phyloP scores from a whole-genome alignment of 2,888 invertebrate species.

The Ischnus inquisitorius region DNA sequence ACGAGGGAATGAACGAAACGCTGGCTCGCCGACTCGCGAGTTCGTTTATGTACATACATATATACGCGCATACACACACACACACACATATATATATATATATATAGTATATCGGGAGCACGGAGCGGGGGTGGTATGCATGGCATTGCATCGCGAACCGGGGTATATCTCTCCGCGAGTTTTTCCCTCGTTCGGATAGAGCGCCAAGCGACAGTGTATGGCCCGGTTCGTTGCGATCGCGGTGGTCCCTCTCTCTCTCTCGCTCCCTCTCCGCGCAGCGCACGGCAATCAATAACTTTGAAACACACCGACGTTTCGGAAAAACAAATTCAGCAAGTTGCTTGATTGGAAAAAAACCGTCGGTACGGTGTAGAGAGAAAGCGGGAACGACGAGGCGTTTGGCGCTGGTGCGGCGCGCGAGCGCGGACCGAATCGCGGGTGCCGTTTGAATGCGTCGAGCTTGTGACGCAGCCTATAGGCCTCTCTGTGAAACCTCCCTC shows the following conservation, averaged over 20 bases:
- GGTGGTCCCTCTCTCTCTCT: no score
- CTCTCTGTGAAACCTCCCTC: slow-evolving; percentile 1
- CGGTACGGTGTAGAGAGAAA: slow-evolving; percentile 56
- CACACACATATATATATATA: slow-evolving; percentile 30
- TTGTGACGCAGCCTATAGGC: slow-evolving; percentile 53
- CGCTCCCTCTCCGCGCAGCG: slow-evolving; percentile 65
- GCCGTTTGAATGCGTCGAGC: slow-evolving; percentile 74
- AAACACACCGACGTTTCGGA: slow-evolving; percentile 76
- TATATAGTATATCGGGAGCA: slow-evolving; percentile 40
- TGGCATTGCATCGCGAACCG: slow-evolving; percentile 42
- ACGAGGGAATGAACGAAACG: slow-evolving; percentile 69
- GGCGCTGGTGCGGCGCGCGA: slow-evolving; percentile 51
- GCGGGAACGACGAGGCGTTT: slow-evolving; percentile 9
- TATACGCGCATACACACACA: background rate
- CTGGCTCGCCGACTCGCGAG: slow-evolving; percentile 44
- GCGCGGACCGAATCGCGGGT: slow-evolving; percentile 34
- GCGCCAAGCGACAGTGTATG: slow-evolving; percentile 37
- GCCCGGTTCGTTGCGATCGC: slow-evolving; percentile 51
- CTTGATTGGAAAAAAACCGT: slow-evolving; percentile 79
- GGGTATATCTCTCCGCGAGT: slow-evolving; percentile 50
- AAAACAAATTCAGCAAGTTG: slow-evolving; percentile 80
- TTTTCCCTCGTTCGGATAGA: slow-evolving; percentile 57
- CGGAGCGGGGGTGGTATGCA: slow-evolving; percentile 45
- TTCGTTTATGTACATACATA: slow-evolving; percentile 24
- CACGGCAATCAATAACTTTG: slow-evolving; percentile 81